phyloP scores from a whole-genome alignment of 2,113 vertebrate species.

The Cariama cristata region DNA sequence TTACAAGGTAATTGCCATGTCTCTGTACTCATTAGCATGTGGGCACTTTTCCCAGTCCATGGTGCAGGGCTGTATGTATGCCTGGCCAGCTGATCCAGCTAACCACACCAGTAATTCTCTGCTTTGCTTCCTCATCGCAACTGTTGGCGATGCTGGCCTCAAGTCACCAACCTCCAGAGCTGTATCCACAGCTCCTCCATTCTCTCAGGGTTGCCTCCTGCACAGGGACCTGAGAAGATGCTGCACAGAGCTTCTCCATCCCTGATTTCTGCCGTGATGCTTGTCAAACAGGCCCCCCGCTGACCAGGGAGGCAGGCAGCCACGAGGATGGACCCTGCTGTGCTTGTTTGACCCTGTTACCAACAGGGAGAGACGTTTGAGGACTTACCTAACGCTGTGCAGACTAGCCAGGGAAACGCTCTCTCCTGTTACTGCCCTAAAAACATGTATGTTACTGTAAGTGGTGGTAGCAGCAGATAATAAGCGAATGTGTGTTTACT shows the following conservation, averaged over 20 bases:
- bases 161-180: neutral
- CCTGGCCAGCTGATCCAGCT: neutral
- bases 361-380: neutral
- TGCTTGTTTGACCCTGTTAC: neutral
- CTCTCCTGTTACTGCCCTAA: neutral
- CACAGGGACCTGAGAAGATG: neutral
- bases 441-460: accelerated
- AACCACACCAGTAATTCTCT: neutral
- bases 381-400: accelerated
- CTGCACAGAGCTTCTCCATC: neutral
- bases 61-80: neutral
- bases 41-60: neutral
- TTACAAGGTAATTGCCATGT: slow-evolving; percentile 14
- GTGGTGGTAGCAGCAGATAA: neutral
- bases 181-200: neutral
- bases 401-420: neutral
- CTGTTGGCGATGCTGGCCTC: accelerated
- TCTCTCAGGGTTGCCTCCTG: accelerated
- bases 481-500: neutral
- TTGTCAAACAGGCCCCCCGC: accelerated
- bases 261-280: neutral
- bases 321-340: neutral
- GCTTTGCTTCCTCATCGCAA: neutral
- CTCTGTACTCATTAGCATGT: neutral
- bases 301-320: accelerated